phyloP scores from a whole-genome alignment of 2,888 invertebrate genomes.

The Apodemia duryi region DNA sequence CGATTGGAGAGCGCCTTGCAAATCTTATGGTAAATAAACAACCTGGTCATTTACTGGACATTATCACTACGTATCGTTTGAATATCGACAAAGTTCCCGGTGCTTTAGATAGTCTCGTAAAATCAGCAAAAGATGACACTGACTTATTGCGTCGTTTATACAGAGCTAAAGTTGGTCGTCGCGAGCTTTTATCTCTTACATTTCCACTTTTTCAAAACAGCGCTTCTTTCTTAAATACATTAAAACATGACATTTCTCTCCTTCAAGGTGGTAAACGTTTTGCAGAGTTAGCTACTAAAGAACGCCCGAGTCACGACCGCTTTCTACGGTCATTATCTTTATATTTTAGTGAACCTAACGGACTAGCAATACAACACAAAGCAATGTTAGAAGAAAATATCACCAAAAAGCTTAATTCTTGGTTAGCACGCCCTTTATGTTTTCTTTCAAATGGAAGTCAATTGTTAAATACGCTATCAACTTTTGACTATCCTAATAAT shows the following conservation, averaged over 20 bases:
- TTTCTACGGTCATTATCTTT: conserved; percentile 44
- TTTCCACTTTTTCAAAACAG: conserved; percentile 41
- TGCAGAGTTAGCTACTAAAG: conserved; percentile 29
- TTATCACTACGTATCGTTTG: conserved; percentile 29
- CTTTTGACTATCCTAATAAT: conserved; percentile 26
- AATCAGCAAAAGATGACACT: conserved; percentile 35
- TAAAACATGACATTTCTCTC: conserved; percentile 45
- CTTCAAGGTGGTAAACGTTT: conserved; percentile 37
- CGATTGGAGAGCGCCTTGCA: conserved; percentile 35
- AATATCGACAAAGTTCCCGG: conserved; percentile 34
- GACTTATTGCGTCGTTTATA: conserved; percentile 41
- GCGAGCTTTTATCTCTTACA: conserved; percentile 42
- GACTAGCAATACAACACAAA: conserved; percentile 39
- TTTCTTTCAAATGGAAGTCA: conserved; percentile 26
- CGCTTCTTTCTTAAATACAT: conserved; percentile 48
- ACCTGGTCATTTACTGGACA: conserved; percentile 38
- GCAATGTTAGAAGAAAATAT: conserved; percentile 25
- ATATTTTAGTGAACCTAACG: conserved; percentile 49
- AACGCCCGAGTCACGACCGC: conserved; percentile 34
- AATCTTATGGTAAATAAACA: conserved; percentile 35
- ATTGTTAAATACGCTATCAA: conserved; percentile 28
- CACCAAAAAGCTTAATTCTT: conserved; percentile 20
- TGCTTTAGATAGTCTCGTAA: conserved; percentile 35
- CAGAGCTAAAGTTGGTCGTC: conserved; percentile 42
- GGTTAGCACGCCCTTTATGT: conserved; percentile 33